Conservation (phyloP, 2,113 vertebrate species). For the human region DNA sequence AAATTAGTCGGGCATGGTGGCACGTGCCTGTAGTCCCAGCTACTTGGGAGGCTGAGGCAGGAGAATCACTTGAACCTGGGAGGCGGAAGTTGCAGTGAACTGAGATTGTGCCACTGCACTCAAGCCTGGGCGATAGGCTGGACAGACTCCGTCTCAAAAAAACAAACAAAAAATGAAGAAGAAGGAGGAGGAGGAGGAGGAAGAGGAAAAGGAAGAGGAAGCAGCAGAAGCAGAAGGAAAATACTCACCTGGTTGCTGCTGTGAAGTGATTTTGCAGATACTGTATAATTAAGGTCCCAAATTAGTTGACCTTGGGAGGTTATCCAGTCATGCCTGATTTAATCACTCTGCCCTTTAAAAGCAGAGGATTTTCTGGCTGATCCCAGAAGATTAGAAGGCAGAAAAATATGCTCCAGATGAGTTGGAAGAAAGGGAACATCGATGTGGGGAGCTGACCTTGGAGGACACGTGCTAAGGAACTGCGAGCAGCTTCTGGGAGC, state of each 20-base stretch:
- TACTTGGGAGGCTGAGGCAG: too few relatives aligned
- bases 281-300: neutral
- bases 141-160: too few relatives aligned
- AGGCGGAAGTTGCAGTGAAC: too few relatives aligned
- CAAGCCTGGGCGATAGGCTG: too few relatives aligned
- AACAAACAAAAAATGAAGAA: too few relatives aligned
- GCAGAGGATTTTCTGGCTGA: neutral
- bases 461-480: neutral
- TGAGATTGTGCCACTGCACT: too few relatives aligned
- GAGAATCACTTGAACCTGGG: too few relatives aligned
- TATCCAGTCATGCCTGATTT: neutral
- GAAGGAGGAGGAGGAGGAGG: too few relatives aligned
- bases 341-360: neutral
- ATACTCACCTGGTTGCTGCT: neutral
- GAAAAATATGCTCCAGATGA: neutral
- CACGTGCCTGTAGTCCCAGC: too few relatives aligned
- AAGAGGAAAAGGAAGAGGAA: too few relatives aligned
- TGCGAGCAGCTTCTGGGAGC: neutral
- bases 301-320: neutral
- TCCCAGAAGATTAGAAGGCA: neutral
- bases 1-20: too few relatives aligned
- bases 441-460: too few relatives aligned
- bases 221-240: neutral
- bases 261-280: neutral
- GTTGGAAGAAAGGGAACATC: neutral